phyloP scores from a whole-genome alignment of 2,888 invertebrate species.

The Phortica okadai region DNA sequence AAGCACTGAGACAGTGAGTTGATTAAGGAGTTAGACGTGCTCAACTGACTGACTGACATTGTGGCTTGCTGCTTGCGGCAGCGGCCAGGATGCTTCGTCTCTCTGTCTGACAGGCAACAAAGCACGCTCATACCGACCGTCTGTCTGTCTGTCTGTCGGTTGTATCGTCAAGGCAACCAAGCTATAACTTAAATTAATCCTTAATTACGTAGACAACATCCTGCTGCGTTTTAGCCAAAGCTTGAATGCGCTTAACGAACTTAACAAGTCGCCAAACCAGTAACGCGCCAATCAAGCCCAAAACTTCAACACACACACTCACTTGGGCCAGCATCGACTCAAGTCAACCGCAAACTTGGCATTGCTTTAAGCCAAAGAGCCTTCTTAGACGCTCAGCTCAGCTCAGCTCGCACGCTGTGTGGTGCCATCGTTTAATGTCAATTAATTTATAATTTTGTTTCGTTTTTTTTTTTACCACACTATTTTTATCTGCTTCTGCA shows the following conservation, averaged over 20 bases:
- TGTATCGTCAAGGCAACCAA: constrained; percentile 39
- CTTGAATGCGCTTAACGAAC: constrained; percentile 71
- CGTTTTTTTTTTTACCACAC: neutral
- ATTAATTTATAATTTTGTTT: constrained; percentile 69
- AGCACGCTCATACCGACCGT: neutral
- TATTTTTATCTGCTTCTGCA: neutral
- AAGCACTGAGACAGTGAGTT: constrained; percentile 7
- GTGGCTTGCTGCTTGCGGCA: too few species aligned
- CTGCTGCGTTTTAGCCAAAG: constrained; percentile 66
- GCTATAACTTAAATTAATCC: constrained; percentile 72
- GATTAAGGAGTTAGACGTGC: constrained; percentile 40
- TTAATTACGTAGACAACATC: constrained; percentile 75
- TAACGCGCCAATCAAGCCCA: constrained; percentile 24
- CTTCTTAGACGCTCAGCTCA: neutral
- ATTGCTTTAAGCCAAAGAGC: constrained; percentile 33
- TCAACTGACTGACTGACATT: neutral
- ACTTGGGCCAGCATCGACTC: neutral
- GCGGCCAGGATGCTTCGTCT: neutral
- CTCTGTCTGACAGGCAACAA: constrained; percentile 36
- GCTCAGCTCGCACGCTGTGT: constrained; percentile 50
- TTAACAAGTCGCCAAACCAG: constrained; percentile 66
- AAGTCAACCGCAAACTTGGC: neutral
- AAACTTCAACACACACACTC: neutral
- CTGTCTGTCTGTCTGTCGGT: neutral
- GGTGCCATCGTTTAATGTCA: constrained; percentile 74